Base-by-base conservation (phyloP, 2,888 invertebrate species). In the Sialis fuliginosa region DNA sequence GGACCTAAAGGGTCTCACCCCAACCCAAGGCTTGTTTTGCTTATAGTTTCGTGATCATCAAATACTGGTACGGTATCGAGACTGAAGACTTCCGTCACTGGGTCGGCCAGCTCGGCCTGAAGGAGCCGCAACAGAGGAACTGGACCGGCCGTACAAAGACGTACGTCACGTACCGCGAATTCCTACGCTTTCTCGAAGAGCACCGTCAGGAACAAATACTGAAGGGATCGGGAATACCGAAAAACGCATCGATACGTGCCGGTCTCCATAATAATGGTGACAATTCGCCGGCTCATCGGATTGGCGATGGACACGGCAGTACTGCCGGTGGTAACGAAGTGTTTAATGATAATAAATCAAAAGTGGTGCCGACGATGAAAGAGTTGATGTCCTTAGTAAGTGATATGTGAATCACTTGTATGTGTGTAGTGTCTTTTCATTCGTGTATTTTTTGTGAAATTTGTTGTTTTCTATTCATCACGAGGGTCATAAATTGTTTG, bases 1-100 rank as follows among this genome's bases (percentile, higher is more conserved):
- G n/a, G n/a, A n/a, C n/a, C n/a, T n/a, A n/a, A n/a, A n/a, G n/a
- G n/a, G n/a, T n/a, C n/a, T n/a, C n/a, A n/a, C n/a, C n/a, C n/a
- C n/a, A n/a, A n/a, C n/a, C n/a, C n/a, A n/a, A n/a, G n/a, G n/a
- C n/a, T n/a, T n/a, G n/a, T 22, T 22, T 22, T 22, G 31, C 54
- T 58, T 48, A 4, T 62, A 82, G 82, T 30, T 85, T 77, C 55
- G 82, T 83, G 1, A 83, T 83, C 45, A 81, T 84, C 49, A 81
- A 83, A 54, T 77, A 83, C 54, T 83, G 79, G 77, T 83, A 81
- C 54, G 77, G 78, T 1, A 74, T 78, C 58, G 78, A 79, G 59
- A 75, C 76, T 1, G 76, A 80, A 55, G 81, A 80, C 58, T 82
- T 81, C 54, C 71, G 77, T 55, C 77, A 78, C 53, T 81, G 81